Evolutionary conservation across 2,888 invertebrate genomes (phyloP), one percentile per base, ranked within the genome.

Genomic region (Acleris literana): DNA sequence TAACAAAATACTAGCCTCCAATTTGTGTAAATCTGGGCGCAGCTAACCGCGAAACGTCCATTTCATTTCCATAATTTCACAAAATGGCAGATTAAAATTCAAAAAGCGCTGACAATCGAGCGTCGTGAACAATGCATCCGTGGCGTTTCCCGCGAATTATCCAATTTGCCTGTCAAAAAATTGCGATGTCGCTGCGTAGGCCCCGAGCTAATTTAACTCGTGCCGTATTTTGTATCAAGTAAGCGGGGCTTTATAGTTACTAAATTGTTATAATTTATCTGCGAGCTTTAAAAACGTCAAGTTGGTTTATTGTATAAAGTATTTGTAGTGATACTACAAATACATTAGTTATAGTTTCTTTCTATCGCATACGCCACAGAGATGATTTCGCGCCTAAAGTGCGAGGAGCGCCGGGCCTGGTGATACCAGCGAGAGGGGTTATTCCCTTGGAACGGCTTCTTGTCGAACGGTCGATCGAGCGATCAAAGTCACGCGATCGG

Each of bases 21-120:
- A 74, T 72, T 74, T 70, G 64, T 66, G 61, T 76, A 78, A 76
- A 74, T 77, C 74, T 80, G 81, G 77, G 78, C 80, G 82, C 86
- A 89, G 81, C 87, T 88, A 90, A 90, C 91, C 90, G 88, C 88
- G 86, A 89, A 90, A 89, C 89, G 84, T 89, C 87, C 86, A 86
- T 90, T 90, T 86, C 82, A 86, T 90, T 89, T 90, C 85, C 86
- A 89, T 90, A 90, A 90, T 90, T 86, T 87, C 85, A 88, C 86
- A 88, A 90, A 88, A 90, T 88, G 83, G 81, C 84, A 84, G 85
- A 89, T 89, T 87, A 87, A 85, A 89, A 87, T 87, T 86, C 83
- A 82, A 88, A 89, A 87, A 86, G 81, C 79, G 81, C 83, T 87
- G 90, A 90, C 90, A 90, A 88, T 85, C 81, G 78, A 74, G 74